Percentiles rank a stretch among this genome's conserved stretches.
phyloP scores from a whole-genome alignment of 2,888 invertebrate genomes.

The Drosophila percnosoma region DNA sequence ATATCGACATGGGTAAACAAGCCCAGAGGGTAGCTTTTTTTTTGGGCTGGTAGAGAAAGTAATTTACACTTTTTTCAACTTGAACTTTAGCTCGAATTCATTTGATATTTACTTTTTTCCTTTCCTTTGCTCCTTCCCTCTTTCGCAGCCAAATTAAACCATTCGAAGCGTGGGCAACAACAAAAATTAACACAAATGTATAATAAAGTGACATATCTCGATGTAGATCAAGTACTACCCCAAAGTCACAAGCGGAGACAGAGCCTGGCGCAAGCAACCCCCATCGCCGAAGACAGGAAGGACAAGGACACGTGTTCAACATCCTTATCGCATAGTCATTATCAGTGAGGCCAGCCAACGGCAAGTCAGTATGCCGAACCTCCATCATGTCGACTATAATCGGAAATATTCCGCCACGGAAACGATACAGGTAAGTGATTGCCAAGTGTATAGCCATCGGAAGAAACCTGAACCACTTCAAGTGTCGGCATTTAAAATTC shows the following conservation, averaged over 20 bases:
- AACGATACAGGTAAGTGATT: slow-evolving; percentile 85
- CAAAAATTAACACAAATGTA: slow-evolving; percentile 78
- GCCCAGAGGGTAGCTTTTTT: slow-evolving; percentile 43
- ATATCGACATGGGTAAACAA: slow-evolving; percentile 78
- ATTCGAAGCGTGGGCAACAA: slow-evolving; percentile 41
- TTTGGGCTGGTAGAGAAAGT: slow-evolving; percentile 51
- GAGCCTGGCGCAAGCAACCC: slow-evolving; percentile 36
- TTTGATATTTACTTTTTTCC: slow-evolving; percentile 38
- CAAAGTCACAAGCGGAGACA: slow-evolving; percentile 10
- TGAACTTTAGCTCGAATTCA: slow-evolving; percentile 39
- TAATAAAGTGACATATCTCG: slow-evolving; percentile 74
- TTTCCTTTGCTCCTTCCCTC: slow-evolving; percentile 14
- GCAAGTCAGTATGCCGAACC: slow-evolving; percentile 80
- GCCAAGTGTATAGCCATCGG: background rate
- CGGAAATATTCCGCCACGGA: slow-evolving; percentile 85
- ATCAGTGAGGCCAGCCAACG: slow-evolving; percentile 41
- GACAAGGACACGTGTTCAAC: slow-evolving; percentile 72
- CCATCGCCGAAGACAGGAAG: slow-evolving; percentile 27
- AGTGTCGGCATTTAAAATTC: slow-evolving; percentile 55
- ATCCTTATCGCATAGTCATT: slow-evolving; percentile 62
- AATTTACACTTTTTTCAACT: slow-evolving; percentile 76
- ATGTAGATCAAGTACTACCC: slow-evolving; percentile 43
- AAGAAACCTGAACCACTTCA: slow-evolving; percentile 6
- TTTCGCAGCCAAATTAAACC: slow-evolving; percentile 57
- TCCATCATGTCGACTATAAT: slow-evolving; percentile 84